Conservation (phyloP, 1,140 invertebrate species). For the Megathymus violae region DNA sequence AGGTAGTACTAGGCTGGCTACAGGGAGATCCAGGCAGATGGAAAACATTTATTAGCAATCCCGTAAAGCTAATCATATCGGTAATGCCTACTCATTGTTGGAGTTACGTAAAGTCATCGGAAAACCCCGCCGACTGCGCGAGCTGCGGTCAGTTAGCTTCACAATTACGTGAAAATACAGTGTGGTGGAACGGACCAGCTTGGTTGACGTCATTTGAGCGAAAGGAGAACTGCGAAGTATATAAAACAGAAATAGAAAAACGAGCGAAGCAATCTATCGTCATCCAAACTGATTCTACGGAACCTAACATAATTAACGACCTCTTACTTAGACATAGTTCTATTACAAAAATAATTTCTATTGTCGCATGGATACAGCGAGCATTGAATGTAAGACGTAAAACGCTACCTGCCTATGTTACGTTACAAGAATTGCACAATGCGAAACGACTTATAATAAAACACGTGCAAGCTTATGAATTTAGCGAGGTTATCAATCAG, state of each 20-base stretch:
- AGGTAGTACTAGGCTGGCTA: slow-evolving; percentile 64
- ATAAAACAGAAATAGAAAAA: slow-evolving; percentile 30
- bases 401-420: slow-evolving; percentile 2
- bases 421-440: slow-evolving; percentile 26
- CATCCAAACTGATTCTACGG: slow-evolving; percentile 2
- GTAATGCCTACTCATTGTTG: slow-evolving; percentile 53
- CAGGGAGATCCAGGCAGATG: slow-evolving; percentile 33
- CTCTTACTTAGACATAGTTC: slow-evolving; percentile 26
- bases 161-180: slow-evolving; percentile 33
- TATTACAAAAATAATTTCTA: slow-evolving; percentile 20
- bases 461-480: background rate
- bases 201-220: slow-evolving; percentile 32
- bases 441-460: slow-evolving; percentile 1
- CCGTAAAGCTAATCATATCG: slow-evolving; percentile 59
- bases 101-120: slow-evolving; percentile 62
- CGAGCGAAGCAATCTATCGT: slow-evolving; percentile 18
- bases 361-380: slow-evolving; percentile 35
- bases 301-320: slow-evolving; percentile 18
- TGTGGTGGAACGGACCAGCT: slow-evolving; percentile 60
- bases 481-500: background rate
- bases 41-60: slow-evolving; percentile 53
- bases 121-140: slow-evolving; percentile 75
- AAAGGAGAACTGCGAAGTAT: slow-evolving; percentile 9
- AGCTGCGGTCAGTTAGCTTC: slow-evolving; percentile 49
- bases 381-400: slow-evolving; percentile 15